phyloP scores from a whole-genome alignment of 2,797 vertebrate genomes.

The Pelodytes ibericus region DNA sequence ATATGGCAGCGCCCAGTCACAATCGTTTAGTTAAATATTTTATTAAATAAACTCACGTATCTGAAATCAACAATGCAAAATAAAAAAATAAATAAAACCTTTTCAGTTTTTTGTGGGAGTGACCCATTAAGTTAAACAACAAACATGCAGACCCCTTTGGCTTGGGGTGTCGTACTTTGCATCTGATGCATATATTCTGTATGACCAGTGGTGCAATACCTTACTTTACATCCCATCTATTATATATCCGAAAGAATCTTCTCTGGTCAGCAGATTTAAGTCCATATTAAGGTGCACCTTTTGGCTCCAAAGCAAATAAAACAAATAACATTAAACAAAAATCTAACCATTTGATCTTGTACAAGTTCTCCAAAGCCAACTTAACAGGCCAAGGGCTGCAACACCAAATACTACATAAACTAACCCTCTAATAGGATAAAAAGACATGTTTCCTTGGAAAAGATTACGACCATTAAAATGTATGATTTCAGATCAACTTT shows the following conservation, averaged over 20 bases:
- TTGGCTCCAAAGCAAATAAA: conserved; percentile 32
- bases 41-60: too few relatives aligned
- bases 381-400: conserved; percentile 22
- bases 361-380: conserved; percentile 2
- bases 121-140: background rate
- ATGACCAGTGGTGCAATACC: background rate
- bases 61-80: too few relatives aligned
- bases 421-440: conserved; percentile 36
- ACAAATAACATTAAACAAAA: conserved; percentile 12
- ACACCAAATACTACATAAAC: conserved; percentile 32
- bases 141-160: background rate
- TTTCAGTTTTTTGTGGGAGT: background rate
- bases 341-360: conserved; percentile 33
- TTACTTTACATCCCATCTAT: conserved; percentile 3
- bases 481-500: conserved; percentile 20
- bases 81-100: too few relatives aligned
- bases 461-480: background rate
- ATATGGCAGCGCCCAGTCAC: too few relatives aligned
- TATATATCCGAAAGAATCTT: background rate
- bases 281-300: conserved; percentile 39
- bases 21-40: too few relatives aligned
- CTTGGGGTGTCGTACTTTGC: background rate
- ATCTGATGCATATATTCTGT: too few relatives aligned
- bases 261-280: conserved; percentile 13
- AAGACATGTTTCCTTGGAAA: conserved; percentile 34